Percentiles rank a stretch among this genome's conserved stretches.
phyloP scores from a whole-genome alignment of 2,797 vertebrate species.

The Oreochromis mossambicus region DNA sequence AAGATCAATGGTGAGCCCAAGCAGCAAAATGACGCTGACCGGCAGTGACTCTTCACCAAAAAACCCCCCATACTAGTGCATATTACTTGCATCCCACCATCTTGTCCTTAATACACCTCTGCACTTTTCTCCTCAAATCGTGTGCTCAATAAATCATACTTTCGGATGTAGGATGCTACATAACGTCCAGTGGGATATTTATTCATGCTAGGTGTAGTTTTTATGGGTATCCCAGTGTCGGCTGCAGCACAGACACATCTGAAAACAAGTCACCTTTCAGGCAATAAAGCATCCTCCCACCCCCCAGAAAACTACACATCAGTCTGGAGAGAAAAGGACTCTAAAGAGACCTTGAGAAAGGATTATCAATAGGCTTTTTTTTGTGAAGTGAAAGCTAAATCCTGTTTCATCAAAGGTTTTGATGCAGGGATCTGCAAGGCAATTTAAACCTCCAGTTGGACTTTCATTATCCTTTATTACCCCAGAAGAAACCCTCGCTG shows the following conservation, averaged over 20 bases:
- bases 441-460: not conserved
- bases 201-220: not conserved
- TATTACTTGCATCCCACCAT: not conserved
- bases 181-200: not conserved
- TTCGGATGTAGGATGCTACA: not conserved
- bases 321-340: not conserved
- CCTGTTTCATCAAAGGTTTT: not conserved
- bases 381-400: not conserved
- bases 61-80: fast-evolving
- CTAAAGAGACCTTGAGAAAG: not conserved
- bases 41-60: not conserved
- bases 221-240: not conserved
- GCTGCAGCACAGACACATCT: not conserved
- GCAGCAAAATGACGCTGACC: conserved; percentile 7
- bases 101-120: not conserved
- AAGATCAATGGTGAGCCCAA: conserved; percentile 16
- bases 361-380: not conserved
- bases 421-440: not conserved
- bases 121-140: not conserved
- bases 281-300: not conserved
- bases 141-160: conserved; percentile 1
- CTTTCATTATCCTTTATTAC: not conserved
- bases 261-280: not conserved
- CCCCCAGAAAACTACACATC: not conserved
- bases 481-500: not conserved